Conservation (phyloP, 2,888 invertebrate species). For the Phortica magna region DNA sequence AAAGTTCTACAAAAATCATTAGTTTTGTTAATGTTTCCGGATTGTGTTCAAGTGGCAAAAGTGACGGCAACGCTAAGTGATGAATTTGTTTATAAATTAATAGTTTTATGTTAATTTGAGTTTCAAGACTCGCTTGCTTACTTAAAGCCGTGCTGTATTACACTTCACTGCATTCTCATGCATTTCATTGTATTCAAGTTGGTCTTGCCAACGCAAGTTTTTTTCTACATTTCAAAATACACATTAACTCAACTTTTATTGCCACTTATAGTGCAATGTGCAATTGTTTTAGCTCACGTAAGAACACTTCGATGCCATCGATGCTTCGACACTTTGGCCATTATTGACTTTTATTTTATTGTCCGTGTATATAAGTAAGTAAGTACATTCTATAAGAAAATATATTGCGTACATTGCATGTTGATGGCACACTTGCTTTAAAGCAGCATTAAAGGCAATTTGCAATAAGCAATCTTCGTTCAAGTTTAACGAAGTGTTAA, state of each 20-base stretch:
- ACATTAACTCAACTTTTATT: background rate
- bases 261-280: background rate
- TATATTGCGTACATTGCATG: background rate
- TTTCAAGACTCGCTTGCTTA: too few relatives aligned
- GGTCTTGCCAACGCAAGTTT: background rate
- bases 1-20: too few relatives aligned
- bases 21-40: too few relatives aligned
- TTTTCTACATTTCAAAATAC: background rate
- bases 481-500: conserved; percentile 25
- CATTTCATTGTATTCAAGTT: too few relatives aligned
- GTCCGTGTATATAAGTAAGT: background rate
- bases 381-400: background rate
- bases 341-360: background rate
- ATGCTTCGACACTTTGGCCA: background rate
- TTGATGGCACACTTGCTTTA: background rate
- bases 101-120: too few relatives aligned
- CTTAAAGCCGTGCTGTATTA: too few relatives aligned
- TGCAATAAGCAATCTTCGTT: background rate
- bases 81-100: too few relatives aligned
- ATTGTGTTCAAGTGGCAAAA: too few relatives aligned
- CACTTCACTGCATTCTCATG: too few relatives aligned
- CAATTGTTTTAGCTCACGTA: background rate
- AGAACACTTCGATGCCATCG: background rate
- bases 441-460: conserved; percentile 8
- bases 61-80: too few relatives aligned